A percentile compares a stretch with the other conserved stretches of the same genome.
Conservation (phyloP, 2,797 vertebrate genomes). For the Pelodytes ibericus region DNA sequence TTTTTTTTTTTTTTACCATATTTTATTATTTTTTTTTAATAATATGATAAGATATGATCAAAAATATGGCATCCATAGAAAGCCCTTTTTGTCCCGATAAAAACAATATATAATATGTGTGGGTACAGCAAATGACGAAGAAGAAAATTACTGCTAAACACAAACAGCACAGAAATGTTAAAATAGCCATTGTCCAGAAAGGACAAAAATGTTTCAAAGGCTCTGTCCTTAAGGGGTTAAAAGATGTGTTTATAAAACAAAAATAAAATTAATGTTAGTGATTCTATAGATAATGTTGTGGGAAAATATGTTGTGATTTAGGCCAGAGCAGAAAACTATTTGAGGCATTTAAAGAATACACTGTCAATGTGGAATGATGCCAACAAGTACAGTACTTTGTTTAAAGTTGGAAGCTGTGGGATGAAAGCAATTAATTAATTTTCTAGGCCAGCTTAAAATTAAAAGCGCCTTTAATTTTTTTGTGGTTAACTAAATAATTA, state of each 20-base stretch:
- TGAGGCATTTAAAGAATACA: not conserved
- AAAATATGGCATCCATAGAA: no score
- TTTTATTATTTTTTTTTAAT: no score
- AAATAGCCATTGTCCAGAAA: no score
- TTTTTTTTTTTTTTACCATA: no score
- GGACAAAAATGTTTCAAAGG: no score
- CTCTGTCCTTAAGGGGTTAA: no score
- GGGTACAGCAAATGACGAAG: no score
- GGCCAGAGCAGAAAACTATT: not conserved
- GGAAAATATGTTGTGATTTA: not conserved
- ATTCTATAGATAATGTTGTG: not conserved
- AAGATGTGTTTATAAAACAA: not conserved
- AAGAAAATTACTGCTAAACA: no score
- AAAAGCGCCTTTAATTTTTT: not conserved
- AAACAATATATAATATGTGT: no score
- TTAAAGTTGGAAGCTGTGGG: not conserved
- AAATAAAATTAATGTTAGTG: not conserved
- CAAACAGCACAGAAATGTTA: no score
- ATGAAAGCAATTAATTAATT: not conserved
- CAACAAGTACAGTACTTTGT: not conserved
- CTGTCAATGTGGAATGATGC: not conserved
- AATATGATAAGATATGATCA: no score
- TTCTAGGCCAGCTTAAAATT: not conserved
- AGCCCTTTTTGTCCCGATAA: no score
- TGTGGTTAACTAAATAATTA: not conserved